Percentiles rank a stretch among this genome's conserved stretches.
phyloP scores from a whole-genome alignment of 2,113 vertebrate species.

The Agapornis roseicollis region DNA sequence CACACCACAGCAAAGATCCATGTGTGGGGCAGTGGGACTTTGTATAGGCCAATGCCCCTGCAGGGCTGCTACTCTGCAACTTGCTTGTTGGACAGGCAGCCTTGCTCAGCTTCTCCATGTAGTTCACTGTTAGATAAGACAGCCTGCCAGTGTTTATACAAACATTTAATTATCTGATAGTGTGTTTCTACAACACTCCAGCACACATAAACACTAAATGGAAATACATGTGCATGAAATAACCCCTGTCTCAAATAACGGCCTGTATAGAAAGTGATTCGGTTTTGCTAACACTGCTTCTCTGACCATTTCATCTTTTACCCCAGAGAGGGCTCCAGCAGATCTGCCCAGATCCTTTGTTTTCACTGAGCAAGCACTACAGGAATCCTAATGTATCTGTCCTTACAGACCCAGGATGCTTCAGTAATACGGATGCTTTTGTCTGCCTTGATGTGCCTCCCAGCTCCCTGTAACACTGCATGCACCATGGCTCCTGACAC shows the following conservation, averaged over 20 bases:
- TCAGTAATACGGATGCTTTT: neutral
- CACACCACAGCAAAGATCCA: neutral
- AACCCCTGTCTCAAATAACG: neutral
- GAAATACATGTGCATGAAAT: neutral
- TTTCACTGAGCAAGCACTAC: neutral
- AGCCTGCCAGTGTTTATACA: slow-evolving; percentile 8
- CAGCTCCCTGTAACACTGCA: neutral
- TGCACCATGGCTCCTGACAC: neutral
- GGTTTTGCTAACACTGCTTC: neutral
- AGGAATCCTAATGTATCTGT: neutral
- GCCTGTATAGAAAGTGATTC: neutral
- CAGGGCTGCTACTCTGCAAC: neutral
- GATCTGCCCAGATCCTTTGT: neutral
- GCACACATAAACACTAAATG: neutral
- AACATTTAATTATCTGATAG: slow-evolving; percentile 28
- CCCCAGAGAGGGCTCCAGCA: neutral
- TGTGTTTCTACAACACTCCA: neutral
- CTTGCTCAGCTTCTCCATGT: neutral
- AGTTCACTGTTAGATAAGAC: neutral
- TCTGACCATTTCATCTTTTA: neutral
- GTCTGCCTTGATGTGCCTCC: neutral
- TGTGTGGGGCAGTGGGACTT: fast-evolving
- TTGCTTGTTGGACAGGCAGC: neutral
- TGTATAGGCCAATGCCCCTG: neutral
- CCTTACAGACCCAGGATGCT: fast-evolving